These are phyloP conservation scores for Enteromius paludinosus DNA, from an alignment of 2,797 vertebrate genomes.

Conservation along the genomic window DNA sequence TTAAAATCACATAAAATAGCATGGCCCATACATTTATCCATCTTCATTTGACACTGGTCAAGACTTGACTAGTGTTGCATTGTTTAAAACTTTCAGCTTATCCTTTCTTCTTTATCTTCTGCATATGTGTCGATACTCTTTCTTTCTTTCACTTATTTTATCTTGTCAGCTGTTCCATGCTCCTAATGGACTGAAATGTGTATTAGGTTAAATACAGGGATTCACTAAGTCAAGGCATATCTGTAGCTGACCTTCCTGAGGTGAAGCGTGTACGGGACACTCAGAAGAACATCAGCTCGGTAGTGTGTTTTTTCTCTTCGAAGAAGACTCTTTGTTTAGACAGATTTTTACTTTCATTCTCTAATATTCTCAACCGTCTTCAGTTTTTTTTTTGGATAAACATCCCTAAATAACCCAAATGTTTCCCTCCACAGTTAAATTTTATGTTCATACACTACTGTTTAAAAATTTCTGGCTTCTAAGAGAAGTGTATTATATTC, in stretches of 20 bases:
- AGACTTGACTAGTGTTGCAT: neutral
- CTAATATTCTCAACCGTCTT: slow-evolving; percentile 21
- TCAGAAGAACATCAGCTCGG: slow-evolving; percentile 91
- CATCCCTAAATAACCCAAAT: neutral
- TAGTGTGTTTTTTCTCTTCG: slow-evolving; percentile 67
- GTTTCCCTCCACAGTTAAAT: neutral
- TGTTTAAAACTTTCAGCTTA: neutral
- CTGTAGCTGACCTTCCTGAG: slow-evolving; percentile 86
- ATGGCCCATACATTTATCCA: slow-evolving; percentile 18
- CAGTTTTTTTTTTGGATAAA: slow-evolving; percentile 4
- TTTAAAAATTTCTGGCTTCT: neutral
- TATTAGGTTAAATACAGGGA: slow-evolving; percentile 88
- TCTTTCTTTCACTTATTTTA: slow-evolving; percentile 23
- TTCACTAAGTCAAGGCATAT: slow-evolving; percentile 82
- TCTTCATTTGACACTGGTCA: slow-evolving; percentile 3
- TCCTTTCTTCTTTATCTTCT: neutral
- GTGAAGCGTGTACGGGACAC: slow-evolving; percentile 87
- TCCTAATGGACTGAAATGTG: slow-evolving; percentile 38
- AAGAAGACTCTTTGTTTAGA: slow-evolving; percentile 33
- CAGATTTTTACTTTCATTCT: slow-evolving; percentile 13
- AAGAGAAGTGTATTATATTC: neutral
- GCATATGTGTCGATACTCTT: neutral
- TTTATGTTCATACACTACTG: neutral
- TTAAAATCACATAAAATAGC: neutral
- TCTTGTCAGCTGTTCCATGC: slow-evolving; percentile 36